phyloP scores from a whole-genome alignment of 1,140 invertebrate species.

The Listronotus oregonensis region DNA sequence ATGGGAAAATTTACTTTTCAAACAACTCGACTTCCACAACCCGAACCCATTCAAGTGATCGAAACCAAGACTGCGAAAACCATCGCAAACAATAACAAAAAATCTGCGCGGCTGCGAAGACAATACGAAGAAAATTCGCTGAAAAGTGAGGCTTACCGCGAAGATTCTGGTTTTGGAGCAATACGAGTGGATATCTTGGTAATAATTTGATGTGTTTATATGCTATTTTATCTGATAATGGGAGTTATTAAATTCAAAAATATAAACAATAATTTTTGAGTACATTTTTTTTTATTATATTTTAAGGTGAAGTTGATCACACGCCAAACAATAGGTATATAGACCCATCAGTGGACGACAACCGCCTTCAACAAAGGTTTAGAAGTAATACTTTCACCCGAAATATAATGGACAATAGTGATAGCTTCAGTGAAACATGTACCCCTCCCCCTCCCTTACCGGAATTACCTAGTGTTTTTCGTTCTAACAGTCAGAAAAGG shows the following conservation, averaged over 20 bases:
- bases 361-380: neutral
- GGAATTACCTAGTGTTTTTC: slow-evolving; percentile 56
- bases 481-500: slow-evolving; percentile 9
- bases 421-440: slow-evolving; percentile 56
- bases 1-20: slow-evolving; percentile 71
- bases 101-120: slow-evolving; percentile 52
- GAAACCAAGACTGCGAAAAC: slow-evolving; percentile 77
- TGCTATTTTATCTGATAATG: too few species aligned
- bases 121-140: slow-evolving; percentile 55
- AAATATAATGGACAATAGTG: slow-evolving; percentile 60
- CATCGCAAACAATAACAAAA: slow-evolving; percentile 65
- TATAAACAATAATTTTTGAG: too few species aligned
- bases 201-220: too few species aligned
- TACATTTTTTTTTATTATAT: too few species aligned
- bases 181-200: slow-evolving; percentile 54
- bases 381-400: slow-evolving; percentile 64
- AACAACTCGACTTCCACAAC: slow-evolving; percentile 71
- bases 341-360: neutral
- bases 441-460: slow-evolving; percentile 59
- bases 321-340: too few species aligned
- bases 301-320: slow-evolving; percentile 28
- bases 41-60: slow-evolving; percentile 69
- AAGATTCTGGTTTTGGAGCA: slow-evolving; percentile 68
- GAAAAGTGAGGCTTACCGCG: slow-evolving; percentile 58
- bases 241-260: too few species aligned